Evolutionary conservation across 2,113 vertebrate species (phyloP).

Genomic region (Condylura cristata): DNA sequence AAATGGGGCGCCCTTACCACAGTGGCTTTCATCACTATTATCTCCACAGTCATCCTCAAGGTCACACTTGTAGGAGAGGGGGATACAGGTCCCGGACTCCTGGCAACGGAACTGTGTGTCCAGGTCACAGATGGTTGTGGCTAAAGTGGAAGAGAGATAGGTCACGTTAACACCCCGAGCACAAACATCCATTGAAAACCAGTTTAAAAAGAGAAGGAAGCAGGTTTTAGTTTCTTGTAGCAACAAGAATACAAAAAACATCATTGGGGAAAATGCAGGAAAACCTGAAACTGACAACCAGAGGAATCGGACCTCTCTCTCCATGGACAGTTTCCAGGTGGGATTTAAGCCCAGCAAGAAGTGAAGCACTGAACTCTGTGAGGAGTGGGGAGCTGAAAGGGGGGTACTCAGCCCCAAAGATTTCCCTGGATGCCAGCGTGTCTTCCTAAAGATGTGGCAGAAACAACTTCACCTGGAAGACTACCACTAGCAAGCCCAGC

Average conservation of each 20-base stretch:
- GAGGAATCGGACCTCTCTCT: background rate
- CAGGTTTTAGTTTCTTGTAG: background rate
- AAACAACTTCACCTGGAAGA: background rate
- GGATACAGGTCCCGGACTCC: slow-evolving; percentile 95
- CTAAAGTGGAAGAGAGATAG: slow-evolving; percentile 76
- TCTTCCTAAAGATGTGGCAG: background rate
- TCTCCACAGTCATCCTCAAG: slow-evolving; percentile 98
- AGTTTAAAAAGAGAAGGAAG: background rate
- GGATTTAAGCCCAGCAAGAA: background rate
- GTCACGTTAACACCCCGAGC: background rate
- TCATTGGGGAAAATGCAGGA: background rate
- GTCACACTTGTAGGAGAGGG: slow-evolving; percentile 97
- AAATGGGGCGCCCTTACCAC: slow-evolving; percentile 85
- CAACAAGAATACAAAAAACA: background rate
- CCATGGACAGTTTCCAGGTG: background rate
- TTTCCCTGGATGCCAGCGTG: background rate
- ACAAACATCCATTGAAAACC: background rate
- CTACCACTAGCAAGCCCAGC: rapidly evolving
- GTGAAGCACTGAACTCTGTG: background rate
- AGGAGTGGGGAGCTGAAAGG: background rate
- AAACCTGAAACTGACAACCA: background rate
- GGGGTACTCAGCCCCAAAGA: background rate
- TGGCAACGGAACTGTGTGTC: slow-evolving; percentile 96
- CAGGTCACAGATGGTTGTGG: slow-evolving; percentile 92
- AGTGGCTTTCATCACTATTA: slow-evolving; percentile 96